Conservation (phyloP, 2,797 vertebrate species). For the Gastrophryne carolinensis region DNA sequence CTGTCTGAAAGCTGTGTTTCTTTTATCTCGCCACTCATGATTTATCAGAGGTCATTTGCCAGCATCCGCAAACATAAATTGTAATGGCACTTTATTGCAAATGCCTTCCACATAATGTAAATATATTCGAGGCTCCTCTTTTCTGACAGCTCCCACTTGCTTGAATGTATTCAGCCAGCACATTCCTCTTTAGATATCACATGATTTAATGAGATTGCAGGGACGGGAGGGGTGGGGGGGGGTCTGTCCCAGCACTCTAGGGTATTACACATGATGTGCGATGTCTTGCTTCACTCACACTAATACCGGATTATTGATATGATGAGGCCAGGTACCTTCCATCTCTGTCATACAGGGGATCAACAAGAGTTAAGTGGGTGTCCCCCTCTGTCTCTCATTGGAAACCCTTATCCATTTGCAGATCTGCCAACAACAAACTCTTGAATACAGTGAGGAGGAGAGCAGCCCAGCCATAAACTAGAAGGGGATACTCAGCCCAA, state of each 20-base stretch:
- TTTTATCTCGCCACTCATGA: background rate
- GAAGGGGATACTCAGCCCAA: constrained; percentile 43
- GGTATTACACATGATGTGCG: background rate
- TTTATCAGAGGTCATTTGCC: constrained; percentile 7
- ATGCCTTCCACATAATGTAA: background rate
- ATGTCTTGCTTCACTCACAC: background rate
- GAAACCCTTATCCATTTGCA: constrained; percentile 56
- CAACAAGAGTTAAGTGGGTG: constrained; percentile 64
- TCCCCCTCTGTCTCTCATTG: constrained; percentile 26
- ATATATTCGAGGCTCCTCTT: background rate
- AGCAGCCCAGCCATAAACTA: constrained; percentile 22
- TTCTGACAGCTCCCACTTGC: background rate
- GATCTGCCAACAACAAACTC: constrained; percentile 59
- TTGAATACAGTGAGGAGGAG: constrained; percentile 42
- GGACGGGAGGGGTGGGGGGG: background rate
- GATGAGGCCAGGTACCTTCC: fast-evolving
- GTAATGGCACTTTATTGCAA: background rate
- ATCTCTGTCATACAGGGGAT: constrained; percentile 13
- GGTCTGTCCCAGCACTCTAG: constrained; percentile 24
- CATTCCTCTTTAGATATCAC: background rate
- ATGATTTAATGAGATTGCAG: constrained; percentile 29
- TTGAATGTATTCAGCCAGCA: fast-evolving
- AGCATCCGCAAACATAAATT: constrained; percentile 28
- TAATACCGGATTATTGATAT: background rate
- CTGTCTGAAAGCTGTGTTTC: background rate